A percentile compares a stretch with the other conserved stretches of the same genome.
These are phyloP conservation scores for Holocentrus rufus DNA, from an alignment of 2,797 vertebrate genomes.

Conservation along the genomic window DNA sequence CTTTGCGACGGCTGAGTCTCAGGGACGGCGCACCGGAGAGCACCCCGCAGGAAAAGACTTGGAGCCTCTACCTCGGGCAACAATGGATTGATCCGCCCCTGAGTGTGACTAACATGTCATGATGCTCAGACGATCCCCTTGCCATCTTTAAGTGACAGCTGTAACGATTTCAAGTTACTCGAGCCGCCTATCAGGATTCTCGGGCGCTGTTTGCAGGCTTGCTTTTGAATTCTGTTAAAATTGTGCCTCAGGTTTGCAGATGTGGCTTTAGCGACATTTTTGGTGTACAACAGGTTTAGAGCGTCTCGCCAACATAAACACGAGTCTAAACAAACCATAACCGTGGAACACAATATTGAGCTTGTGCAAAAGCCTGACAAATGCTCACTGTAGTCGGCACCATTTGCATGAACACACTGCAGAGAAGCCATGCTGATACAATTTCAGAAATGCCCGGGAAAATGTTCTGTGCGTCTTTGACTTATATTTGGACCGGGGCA, in stretches of 20 bases:
- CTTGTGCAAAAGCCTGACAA: conserved; percentile 41
- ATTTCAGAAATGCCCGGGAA: conserved; percentile 67
- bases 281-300: conserved; percentile 20
- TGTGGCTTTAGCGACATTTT: conserved; percentile 31
- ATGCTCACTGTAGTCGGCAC: conserved; percentile 39
- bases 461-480: conserved; percentile 77
- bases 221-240: conserved; percentile 21
- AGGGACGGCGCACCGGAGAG: conserved; percentile 53
- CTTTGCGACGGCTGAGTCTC: conserved; percentile 54
- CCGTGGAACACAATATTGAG: conserved; percentile 24
- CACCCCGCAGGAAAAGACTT: conserved; percentile 46
- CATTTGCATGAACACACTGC: conserved; percentile 53
- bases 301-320: conserved; percentile 26
- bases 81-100: conserved; percentile 30
- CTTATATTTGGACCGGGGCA: conserved; percentile 80
- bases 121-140: conserved; percentile 41
- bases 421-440: conserved; percentile 58
- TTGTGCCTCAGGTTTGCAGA: conserved; percentile 21
- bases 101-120: conserved; percentile 33
- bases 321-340: conserved; percentile 24
- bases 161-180: conserved; percentile 53
- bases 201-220: conserved; percentile 30
- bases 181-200: conserved; percentile 45
- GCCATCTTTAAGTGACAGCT: conserved; percentile 66
- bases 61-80: conserved; percentile 35